Percentiles rank a stretch among this genome's conserved stretches.
Conservation (phyloP, 2,888 invertebrate species). For the Campaea margaritaria region DNA sequence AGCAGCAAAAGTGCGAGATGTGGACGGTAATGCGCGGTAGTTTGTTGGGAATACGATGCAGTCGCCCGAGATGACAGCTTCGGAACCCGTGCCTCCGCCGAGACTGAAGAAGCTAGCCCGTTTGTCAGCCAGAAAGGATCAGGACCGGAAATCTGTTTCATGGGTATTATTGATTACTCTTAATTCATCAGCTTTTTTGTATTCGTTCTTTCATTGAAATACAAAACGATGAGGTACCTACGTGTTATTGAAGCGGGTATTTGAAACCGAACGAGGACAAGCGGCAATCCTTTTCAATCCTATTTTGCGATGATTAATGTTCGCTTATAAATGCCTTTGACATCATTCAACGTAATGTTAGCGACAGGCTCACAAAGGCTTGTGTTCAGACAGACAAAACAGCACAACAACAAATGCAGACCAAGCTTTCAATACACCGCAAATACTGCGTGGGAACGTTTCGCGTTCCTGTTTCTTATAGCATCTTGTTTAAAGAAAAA, state of each 20-base stretch:
- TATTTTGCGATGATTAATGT: slow-evolving; percentile 50
- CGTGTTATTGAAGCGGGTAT: slow-evolving; percentile 10
- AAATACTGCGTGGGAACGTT: slow-evolving; percentile 73
- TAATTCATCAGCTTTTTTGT: slow-evolving; percentile 20
- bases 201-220: slow-evolving; percentile 1
- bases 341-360: slow-evolving; percentile 52
- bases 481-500: slow-evolving; percentile 53
- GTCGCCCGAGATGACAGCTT: slow-evolving; percentile 45
- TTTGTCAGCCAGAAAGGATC: slow-evolving; percentile 64
- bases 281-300: slow-evolving; percentile 35
- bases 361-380: slow-evolving; percentile 66
- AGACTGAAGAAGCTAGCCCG: slow-evolving; percentile 77
- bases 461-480: slow-evolving; percentile 57
- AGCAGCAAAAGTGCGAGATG: slow-evolving; percentile 38
- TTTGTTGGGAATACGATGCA: slow-evolving; percentile 54
- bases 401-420: slow-evolving; percentile 50
- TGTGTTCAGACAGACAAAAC: slow-evolving; percentile 64
- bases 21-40: slow-evolving; percentile 34
- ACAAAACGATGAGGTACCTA: slow-evolving; percentile 20
- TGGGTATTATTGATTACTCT: slow-evolving; percentile 70
- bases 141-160: slow-evolving; percentile 70
- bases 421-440: slow-evolving; percentile 60
- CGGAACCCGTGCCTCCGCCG: slow-evolving; percentile 75
- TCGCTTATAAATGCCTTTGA: slow-evolving; percentile 55
- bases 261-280: slow-evolving; percentile 21